Percentiles rank a stretch among this genome's conserved stretches.
phyloP scores from a whole-genome alignment of 1,140 invertebrate species.

The Drosophila jambulina region DNA sequence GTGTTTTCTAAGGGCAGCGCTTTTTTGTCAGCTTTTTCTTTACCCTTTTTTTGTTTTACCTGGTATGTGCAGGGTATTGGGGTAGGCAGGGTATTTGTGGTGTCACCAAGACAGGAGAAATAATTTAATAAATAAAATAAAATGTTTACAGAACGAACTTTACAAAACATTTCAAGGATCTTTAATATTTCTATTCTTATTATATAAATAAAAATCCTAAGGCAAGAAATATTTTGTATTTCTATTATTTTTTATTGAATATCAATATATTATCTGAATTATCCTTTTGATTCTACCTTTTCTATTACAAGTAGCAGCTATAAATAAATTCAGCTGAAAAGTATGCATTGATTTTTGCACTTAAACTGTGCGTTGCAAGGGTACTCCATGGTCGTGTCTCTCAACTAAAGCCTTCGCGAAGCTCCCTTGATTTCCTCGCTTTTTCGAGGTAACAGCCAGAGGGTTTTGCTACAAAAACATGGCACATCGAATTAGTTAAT shows the following conservation, averaged over 20 bases:
- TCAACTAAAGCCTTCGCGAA: background rate
- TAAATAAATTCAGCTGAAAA: background rate
- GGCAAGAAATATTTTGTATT: background rate
- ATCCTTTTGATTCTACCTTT: background rate
- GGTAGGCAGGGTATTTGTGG: background rate
- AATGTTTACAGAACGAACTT: no score
- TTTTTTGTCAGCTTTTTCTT: constrained; percentile 16
- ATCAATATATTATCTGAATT: background rate
- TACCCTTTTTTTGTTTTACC: constrained; percentile 17
- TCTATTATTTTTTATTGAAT: background rate
- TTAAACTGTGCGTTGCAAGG: background rate
- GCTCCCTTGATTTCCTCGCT: constrained; percentile 3
- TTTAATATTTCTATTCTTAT: background rate
- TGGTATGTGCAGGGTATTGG: constrained; percentile 1
- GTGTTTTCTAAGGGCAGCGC: constrained; percentile 28
- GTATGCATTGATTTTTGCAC: background rate
- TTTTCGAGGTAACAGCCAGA: background rate
- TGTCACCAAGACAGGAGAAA: fast-evolving
- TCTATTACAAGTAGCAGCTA: background rate
- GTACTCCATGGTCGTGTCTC: background rate
- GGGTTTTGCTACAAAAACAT: constrained; percentile 42
- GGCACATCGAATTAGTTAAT: constrained; percentile 75
- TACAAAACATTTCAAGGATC: background rate
- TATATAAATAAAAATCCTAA: background rate
- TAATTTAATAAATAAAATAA: background rate